These are phyloP conservation scores for Tanytarsus gracilentus DNA, from an alignment of 2,888 invertebrate species.

Conservation along the genomic window DNA sequence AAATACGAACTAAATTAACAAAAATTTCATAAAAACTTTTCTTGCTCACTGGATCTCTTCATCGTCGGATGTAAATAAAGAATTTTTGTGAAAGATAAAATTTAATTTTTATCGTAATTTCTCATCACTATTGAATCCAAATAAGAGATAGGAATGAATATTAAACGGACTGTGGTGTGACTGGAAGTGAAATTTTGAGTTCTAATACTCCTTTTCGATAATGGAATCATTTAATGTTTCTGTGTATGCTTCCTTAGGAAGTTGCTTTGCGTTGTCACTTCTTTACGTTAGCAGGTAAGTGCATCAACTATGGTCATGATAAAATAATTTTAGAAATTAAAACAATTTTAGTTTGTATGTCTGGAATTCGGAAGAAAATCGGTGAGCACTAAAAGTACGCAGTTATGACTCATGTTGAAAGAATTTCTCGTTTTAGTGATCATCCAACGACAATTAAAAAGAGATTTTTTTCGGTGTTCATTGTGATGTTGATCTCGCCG, in stretches of 20 bases:
- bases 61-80: too few relatives aligned
- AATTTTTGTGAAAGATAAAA: too few relatives aligned
- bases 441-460: conserved; percentile 81
- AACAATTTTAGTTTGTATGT: conserved; percentile 63
- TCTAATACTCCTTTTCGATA: not conserved
- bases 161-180: not conserved
- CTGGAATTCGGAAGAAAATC: conserved; percentile 68
- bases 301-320: not conserved
- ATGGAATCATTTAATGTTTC: conserved; percentile 34
- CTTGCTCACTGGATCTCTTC: too few relatives aligned
- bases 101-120: too few relatives aligned
- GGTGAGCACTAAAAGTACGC: conserved; percentile 46
- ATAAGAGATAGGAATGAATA: not conserved
- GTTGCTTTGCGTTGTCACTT: conserved; percentile 67
- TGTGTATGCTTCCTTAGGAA: conserved; percentile 55
- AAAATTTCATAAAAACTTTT: too few relatives aligned
- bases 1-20: too few relatives aligned
- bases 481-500: conserved; percentile 73
- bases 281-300: conserved; percentile 57
- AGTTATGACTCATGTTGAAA: not conserved
- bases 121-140: too few relatives aligned
- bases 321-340: not conserved
- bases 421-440: conserved; percentile 52
- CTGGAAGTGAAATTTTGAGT: conserved; percentile 7
- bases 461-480: conserved; percentile 75